Base-by-base conservation (phyloP, 2,888 invertebrate genomes). In the Cantharis flavilabris region DNA sequence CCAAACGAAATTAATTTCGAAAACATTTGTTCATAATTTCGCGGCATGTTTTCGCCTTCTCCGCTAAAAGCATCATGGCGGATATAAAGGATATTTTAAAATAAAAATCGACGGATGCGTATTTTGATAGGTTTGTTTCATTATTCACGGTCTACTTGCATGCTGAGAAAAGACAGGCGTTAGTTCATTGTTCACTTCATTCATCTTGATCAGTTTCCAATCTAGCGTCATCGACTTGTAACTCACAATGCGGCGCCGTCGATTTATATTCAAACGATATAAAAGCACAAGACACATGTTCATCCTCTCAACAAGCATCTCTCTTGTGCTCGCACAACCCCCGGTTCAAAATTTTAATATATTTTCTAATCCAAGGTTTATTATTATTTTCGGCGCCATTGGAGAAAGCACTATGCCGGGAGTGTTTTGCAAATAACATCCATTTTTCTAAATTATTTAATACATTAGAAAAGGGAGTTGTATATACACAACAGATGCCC, bases 201-300 rank as follows among this genome's bases (percentile, higher is more conserved):
- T 85, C 84, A 85, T 86, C 86, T 86, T 86, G 85, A 86, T 86
- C 86, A 85, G 84, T 84, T 85, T 85, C 84, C 85, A 85, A 86
- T 86, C 77, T 74, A 71, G 71, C 71, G 77, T 77, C 77, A 77
- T 74, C 74, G 74, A 67, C 71, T 73, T 71, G 74, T 74, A 71
- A 73, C 71, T 73, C 26, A 71, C 74, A 74, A 74, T 77, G 67
- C 73, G 73, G 76, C 78, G 81, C 80, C 79, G 82, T 81, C 83
- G 83, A 83, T 84, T 84, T 84, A 84, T 81, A 83, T 84, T 83
- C 82, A 82, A 81, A 81, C 78, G 77, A 82, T 80, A 80, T 72
- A 67, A 73, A 75, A 76, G 78, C 76, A 74, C 71, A 73, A 67
- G 76, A 72, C 78, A 78, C 78, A 76, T 75, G 78, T 70, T 76